Evolutionary conservation across 2,797 vertebrate species (phyloP).

Genomic region (Discoglossus pictus): DNA sequence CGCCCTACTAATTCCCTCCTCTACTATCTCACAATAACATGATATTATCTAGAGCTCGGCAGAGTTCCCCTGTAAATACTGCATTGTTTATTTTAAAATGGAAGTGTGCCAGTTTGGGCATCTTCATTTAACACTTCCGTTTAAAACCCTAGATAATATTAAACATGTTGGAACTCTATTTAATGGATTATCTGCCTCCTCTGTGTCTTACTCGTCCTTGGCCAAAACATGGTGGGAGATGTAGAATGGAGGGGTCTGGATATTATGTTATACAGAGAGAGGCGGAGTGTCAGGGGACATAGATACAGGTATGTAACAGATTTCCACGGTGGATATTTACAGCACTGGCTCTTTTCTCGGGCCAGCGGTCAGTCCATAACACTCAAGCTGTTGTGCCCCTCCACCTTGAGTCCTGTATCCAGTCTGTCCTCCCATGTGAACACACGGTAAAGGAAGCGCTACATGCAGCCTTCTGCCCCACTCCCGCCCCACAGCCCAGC

Average conservation of each 20-base stretch:
- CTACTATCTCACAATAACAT: no score
- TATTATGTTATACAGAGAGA: slow-evolving; percentile 27
- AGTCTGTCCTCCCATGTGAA: slow-evolving; percentile 35
- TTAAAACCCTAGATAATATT: not conserved
- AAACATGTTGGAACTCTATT: not conserved
- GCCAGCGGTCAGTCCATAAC: slow-evolving; percentile 17
- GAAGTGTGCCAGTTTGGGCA: not conserved
- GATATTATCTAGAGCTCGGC: no score
- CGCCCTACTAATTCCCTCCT: no score
- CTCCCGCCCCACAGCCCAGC: slow-evolving; percentile 68
- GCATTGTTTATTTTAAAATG: not conserved
- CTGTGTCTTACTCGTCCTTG: not conserved
- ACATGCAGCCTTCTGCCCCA: slow-evolving; percentile 53
- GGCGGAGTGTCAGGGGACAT: slow-evolving; percentile 27
- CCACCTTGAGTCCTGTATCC: slow-evolving; percentile 33
- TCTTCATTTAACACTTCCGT: not conserved
- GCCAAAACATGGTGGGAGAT: not conserved
- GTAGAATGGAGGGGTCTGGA: not conserved
- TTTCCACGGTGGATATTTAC: slow-evolving; percentile 38
- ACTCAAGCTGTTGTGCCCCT: slow-evolving; percentile 27
- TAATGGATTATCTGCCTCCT: not conserved
- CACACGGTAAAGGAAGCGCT: slow-evolving; percentile 40
- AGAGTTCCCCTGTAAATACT: no score
- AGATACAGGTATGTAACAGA: slow-evolving; percentile 22
- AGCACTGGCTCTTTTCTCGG: slow-evolving; percentile 24